Conservation (phyloP, 2,888 invertebrate genomes). For the Anarsia innoxiella region DNA sequence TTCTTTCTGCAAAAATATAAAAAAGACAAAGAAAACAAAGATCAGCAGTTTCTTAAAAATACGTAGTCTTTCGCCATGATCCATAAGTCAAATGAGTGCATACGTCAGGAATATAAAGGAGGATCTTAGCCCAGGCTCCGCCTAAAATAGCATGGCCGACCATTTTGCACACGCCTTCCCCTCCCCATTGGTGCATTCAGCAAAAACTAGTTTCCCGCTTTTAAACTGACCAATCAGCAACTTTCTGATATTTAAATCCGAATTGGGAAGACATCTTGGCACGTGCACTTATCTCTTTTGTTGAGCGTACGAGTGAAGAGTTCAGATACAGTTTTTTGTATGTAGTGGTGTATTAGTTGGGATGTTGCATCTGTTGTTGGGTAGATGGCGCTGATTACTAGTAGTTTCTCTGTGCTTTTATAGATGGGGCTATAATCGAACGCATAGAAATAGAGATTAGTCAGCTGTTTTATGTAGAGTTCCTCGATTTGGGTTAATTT, state of each 20-base stretch:
- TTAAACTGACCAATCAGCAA: constrained; percentile 58
- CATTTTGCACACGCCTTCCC: constrained; percentile 37
- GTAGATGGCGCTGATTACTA: constrained; percentile 50
- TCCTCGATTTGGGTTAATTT: no score
- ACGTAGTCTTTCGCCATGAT: constrained; percentile 60
- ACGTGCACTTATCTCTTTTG: constrained; percentile 48
- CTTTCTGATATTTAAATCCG: constrained; percentile 44
- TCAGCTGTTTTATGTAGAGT: constrained; percentile 11
- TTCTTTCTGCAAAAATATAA: constrained; percentile 37
- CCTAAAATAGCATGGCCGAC: constrained; percentile 70
- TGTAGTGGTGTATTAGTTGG: constrained; percentile 36
- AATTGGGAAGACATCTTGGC: constrained; percentile 49
- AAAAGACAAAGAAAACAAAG: constrained; percentile 31
- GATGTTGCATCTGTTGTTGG: constrained; percentile 20
- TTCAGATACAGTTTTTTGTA: constrained; percentile 29
- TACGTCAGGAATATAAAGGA: constrained; percentile 72
- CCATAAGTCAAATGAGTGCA: constrained; percentile 70
- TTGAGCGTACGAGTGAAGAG: constrained; percentile 44
- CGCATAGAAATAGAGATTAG: not conserved
- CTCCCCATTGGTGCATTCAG: constrained; percentile 52
- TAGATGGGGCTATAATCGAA: constrained; percentile 30
- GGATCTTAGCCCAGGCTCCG: constrained; percentile 55
- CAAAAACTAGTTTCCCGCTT: constrained; percentile 45
- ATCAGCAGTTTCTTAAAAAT: constrained; percentile 58
- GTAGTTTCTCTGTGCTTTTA: constrained; percentile 34